Evolutionary conservation across 1,140 invertebrate species (phyloP), one percentile per base, ranked within the genome.

Genomic region (Aleiodes sp.): DNA sequence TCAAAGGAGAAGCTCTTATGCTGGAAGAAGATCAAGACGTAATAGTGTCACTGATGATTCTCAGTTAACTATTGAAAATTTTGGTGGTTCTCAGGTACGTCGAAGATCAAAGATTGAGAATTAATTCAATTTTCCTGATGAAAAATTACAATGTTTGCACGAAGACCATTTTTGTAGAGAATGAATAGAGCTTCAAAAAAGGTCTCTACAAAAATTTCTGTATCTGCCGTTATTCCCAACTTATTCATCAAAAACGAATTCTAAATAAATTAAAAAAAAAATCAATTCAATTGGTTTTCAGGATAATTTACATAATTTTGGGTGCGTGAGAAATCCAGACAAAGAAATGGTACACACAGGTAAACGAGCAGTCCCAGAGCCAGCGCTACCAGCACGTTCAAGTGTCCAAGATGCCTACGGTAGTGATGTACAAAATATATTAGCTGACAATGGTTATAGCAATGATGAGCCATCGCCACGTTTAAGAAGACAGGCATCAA

Each of bases 1-100:
- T 65, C 86, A 88, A 73, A 89, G 91, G 75, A 88, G 91, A 80
- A 87, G 87, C 31, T 92, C 91, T 75, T 94, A 92, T 81, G 94
- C 93, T 41, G 94, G 93, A 56, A 88, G 94, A 46, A 88, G 94
- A 28, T 96, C 94, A 8, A 87, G 95, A 31, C 87, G 94, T 46
- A 94, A 95, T 80, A 96, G 94, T 43, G 88, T 94, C 56, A 91
- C 92, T 37, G 95, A 96, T 78, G 94, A 96, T 78, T 96, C 94
- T 28, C 92, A 96, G 82, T 84, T 97, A 70, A 96, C 94, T 0
- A 92, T 96, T 28, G 95, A 97, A 87, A 96, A 97, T 84, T 96
- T 97, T 85, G 94, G 95, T 28, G 95, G 94, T 56, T 93, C 91
- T 75, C 93, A 94, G 88, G 94, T 85, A 75, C 33, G 16, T 16